phyloP scores from a whole-genome alignment of 2,888 invertebrate species.

The Alentia gelatinosa region DNA sequence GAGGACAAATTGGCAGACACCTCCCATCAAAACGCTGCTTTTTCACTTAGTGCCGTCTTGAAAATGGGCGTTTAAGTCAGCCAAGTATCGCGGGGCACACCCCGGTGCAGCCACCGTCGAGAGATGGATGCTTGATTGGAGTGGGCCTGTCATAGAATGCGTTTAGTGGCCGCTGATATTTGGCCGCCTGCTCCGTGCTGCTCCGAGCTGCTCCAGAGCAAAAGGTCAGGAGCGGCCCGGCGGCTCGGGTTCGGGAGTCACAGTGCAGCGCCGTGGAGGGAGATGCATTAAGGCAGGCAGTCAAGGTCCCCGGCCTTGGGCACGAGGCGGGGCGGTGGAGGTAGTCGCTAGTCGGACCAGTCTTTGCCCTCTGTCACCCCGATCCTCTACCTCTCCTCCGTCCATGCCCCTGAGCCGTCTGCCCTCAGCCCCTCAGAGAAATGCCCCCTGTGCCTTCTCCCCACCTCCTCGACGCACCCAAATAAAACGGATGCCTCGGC shows the following conservation, averaged over 20 bases:
- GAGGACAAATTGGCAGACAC: conserved; percentile 39
- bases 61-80: background rate
- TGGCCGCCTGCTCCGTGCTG: background rate
- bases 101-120: background rate
- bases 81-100: background rate
- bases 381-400: background rate
- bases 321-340: background rate
- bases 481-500: background rate
- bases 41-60: conserved; percentile 20
- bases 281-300: background rate
- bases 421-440: background rate
- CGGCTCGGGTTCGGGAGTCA: background rate
- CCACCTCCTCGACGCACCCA: background rate
- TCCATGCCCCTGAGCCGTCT: background rate
- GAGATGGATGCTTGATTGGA: conserved; percentile 1
- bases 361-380: background rate
- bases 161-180: conserved; percentile 41
- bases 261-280: background rate
- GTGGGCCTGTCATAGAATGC: background rate
- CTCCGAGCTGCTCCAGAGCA: conserved; percentile 1
- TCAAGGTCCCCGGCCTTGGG: background rate
- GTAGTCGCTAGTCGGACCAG: background rate
- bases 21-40: conserved; percentile 40
- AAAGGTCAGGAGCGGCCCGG: background rate
- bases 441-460: background rate